Evolutionary conservation across 2,797 vertebrate species (phyloP).

Genomic region (Gallirallus australis): DNA sequence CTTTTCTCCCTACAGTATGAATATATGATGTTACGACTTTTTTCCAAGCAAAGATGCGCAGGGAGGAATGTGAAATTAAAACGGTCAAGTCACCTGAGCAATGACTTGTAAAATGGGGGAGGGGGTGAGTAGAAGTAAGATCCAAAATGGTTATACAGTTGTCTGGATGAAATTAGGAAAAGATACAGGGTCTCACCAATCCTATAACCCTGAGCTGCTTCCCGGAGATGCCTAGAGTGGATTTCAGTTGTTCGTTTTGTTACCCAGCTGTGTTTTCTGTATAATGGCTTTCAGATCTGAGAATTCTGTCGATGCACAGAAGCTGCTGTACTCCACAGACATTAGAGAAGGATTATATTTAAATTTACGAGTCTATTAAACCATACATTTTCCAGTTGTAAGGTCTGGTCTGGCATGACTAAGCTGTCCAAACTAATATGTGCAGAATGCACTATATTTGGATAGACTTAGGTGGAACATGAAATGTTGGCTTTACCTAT

Average conservation of each 20-base stretch:
- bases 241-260: not conserved
- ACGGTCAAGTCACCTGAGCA: rapidly evolving
- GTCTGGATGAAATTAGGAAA: not conserved
- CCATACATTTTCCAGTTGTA: not conserved
- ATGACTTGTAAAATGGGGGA: too few species aligned
- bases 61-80: rapidly evolving
- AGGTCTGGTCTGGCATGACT: not conserved
- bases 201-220: rapidly evolving
- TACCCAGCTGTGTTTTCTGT: not conserved
- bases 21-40: rapidly evolving
- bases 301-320: not conserved
- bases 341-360: not conserved
- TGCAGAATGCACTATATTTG: not conserved
- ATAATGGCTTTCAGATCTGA: not conserved
- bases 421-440: not conserved
- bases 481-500: not conserved
- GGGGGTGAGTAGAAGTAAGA: too few species aligned
- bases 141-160: too few species aligned
- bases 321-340: not conserved
- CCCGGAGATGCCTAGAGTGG: rapidly evolving
- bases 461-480: not conserved
- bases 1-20: too few species aligned
- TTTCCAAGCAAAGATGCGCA: not conserved
- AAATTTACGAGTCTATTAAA: not conserved
- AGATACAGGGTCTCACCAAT: not conserved